Evolutionary conservation across 2,888 invertebrate genomes (phyloP), one percentile per base, ranked within the genome.

Genomic region (Lycaena phlaeas): DNA sequence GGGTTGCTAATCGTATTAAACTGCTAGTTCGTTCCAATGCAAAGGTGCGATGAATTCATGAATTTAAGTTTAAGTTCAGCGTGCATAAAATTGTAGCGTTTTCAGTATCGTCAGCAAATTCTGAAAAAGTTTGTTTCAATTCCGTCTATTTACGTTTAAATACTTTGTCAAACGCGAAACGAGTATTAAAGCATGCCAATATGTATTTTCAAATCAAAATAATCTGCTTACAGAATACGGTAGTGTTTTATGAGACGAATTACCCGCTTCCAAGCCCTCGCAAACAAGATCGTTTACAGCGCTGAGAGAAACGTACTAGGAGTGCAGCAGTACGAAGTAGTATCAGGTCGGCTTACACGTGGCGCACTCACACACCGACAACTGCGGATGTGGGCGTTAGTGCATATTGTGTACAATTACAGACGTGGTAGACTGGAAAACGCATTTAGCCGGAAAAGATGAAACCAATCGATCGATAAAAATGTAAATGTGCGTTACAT

Each of bases 361-460:
- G 59, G 53, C 51, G 40, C 62, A 66, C 75, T 43, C 73, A 70
- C 75, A 77, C 75, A 57, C 11, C 17, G 18, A 22, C 41, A 31
- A 29, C 30, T 38, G 39, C 41, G 41, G 38, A 36, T 46, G 36
- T 51, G 46, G 44, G 40, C 38, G 44, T 44, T 45, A 18, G 52
- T 54, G 57, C 41, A 52, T 47, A 56, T 44, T 43, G 43, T 50
- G 38, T 52, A 54, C 56, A 56, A 54, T 61, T 66, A 71, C 65
- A 74, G 56, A 61, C 61, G 64, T 68, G 66, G 58, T 54, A 68
- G 69, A 71, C 68, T 68, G 69, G 72, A 68, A 75, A 74, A 72
- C 59, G 65, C 65, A 61, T 69, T 71, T 69, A 63, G 55, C 57
- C 60, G 68, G 68, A 68, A 76, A 73, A 74, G 63, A 68, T 68